These are phyloP conservation scores for Ophion costatus DNA, from an alignment of 2,888 invertebrate species.

Conservation along the genomic window DNA sequence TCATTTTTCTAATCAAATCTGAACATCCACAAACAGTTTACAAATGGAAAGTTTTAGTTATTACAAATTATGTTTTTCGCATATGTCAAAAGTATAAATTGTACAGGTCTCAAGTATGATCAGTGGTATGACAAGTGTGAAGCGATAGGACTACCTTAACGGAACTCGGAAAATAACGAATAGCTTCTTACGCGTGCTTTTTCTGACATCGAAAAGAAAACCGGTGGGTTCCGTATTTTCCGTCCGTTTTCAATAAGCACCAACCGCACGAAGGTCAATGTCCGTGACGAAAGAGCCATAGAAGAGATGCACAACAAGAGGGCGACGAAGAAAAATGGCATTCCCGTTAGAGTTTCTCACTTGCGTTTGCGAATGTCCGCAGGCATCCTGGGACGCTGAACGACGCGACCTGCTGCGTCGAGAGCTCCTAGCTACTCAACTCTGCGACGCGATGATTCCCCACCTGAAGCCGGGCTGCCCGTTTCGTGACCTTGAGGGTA, in stretches of 20 bases:
- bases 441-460: slow-evolving; percentile 82
- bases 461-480: slow-evolving; percentile 82
- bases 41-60: no score
- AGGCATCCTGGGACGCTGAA: slow-evolving; percentile 82
- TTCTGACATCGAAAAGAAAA: background rate
- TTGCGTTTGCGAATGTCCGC: slow-evolving; percentile 20
- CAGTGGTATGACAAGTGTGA: no score
- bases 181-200: no score
- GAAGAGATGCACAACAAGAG: background rate
- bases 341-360: slow-evolving; percentile 2
- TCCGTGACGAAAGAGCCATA: slow-evolving; percentile 4
- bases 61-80: no score
- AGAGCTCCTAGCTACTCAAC: slow-evolving; percentile 80
- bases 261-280: background rate
- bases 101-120: no score
- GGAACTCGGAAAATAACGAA: no score
- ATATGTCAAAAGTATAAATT: no score
- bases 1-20: no score
- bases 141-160: no score
- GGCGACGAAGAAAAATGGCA: background rate
- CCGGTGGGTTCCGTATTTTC: no score
- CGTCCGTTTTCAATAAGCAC: background rate
- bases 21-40: no score
- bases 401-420: slow-evolving; percentile 80
- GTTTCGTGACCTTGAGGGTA: slow-evolving; percentile 77